Conservation (phyloP, 2,113 vertebrate genomes). For the Daphoenositta chrysoptera region DNA sequence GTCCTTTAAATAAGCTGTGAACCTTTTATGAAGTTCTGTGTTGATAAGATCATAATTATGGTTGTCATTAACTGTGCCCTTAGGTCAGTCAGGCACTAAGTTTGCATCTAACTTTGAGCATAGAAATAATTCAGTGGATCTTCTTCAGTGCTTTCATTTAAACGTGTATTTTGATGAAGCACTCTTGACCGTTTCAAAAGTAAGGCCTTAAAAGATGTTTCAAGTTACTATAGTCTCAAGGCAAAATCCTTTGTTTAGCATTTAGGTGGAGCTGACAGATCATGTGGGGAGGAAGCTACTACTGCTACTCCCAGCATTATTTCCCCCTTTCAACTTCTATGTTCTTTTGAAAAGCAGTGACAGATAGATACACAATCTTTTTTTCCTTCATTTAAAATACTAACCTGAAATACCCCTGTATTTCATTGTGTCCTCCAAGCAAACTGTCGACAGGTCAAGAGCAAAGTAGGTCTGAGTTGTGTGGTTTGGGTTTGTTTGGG, state of each 20-base stretch:
- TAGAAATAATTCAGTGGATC: neutral
- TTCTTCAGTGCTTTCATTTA: neutral
- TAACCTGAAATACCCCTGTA: neutral
- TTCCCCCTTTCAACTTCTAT: neutral
- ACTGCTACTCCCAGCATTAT: neutral
- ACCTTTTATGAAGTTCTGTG: neutral
- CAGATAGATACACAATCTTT: neutral
- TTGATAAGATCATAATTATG: slow-evolving; percentile 11
- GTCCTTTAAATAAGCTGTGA: neutral
- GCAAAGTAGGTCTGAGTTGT: neutral
- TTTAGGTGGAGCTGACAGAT: neutral
- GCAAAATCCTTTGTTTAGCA: neutral
- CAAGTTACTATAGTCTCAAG: neutral
- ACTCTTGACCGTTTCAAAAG: neutral
- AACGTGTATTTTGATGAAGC: neutral
- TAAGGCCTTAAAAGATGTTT: neutral
- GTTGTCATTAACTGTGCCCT: slow-evolving; percentile 22
- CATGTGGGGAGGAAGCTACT: neutral
- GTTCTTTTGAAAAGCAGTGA: neutral
- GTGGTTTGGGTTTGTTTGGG: neutral
- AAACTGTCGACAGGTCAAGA: neutral
- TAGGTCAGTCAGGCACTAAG: neutral
- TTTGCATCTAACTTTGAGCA: neutral
- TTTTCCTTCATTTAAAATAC: neutral
- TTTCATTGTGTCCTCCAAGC: neutral